Evolutionary conservation across 2,888 invertebrate genomes (phyloP).

Genomic region (Epirrita christyi): DNA sequence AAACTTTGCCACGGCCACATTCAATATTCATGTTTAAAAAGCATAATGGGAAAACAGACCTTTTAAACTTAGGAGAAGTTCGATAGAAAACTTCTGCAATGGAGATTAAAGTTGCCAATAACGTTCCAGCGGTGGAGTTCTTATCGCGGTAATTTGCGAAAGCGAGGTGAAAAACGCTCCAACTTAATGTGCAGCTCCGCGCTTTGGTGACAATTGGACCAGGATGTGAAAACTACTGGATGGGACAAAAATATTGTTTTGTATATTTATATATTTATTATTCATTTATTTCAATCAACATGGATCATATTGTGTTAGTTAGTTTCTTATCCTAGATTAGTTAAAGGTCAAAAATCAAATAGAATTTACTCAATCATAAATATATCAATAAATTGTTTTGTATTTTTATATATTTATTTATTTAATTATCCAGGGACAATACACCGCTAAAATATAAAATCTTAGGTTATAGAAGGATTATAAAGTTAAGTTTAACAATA

Average conservation of each 20-base stretch:
- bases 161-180: conserved; percentile 38
- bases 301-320: too few species aligned
- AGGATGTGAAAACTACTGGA: conserved; percentile 11
- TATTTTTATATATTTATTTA: too few species aligned
- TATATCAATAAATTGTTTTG: too few species aligned
- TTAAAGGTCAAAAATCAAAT: too few species aligned
- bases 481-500: too few species aligned
- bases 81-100: conserved; percentile 34
- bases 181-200: conserved; percentile 2
- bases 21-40: not conserved
- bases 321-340: too few species aligned
- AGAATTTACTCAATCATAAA: too few species aligned
- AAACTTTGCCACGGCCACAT: not conserved
- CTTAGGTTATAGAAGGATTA: too few species aligned
- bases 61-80: conserved; percentile 7
- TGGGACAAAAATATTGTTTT: not conserved
- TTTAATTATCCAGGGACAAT: too few species aligned
- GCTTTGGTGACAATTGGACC: conserved; percentile 15
- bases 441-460: too few species aligned
- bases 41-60: not conserved
- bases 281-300: too few species aligned
- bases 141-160: conserved; percentile 39
- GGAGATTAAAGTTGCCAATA: conserved; percentile 37
- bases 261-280: too few species aligned
- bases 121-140: conserved; percentile 25